Percentiles rank a stretch among this genome's conserved stretches.
phyloP scores from a whole-genome alignment of 2,113 vertebrate species.

The Gavia stellata region DNA sequence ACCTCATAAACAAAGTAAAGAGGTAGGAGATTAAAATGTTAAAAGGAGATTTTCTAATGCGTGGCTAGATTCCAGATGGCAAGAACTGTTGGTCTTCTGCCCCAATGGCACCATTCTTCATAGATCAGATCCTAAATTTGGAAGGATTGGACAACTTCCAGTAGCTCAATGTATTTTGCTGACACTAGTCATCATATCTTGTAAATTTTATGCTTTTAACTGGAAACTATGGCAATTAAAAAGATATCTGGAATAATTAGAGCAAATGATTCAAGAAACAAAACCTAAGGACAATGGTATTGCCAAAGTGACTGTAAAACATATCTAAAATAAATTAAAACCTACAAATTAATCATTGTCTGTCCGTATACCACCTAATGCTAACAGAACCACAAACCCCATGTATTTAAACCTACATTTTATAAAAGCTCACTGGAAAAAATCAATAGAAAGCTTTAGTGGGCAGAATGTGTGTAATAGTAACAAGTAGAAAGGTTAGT shows the following conservation, averaged over 20 bases:
- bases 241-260: background rate
- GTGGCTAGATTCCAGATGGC: background rate
- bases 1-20: background rate
- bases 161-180: background rate
- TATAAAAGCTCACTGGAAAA: conserved; percentile 68
- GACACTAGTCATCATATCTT: background rate
- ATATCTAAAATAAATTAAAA: conserved; percentile 39
- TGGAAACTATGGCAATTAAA: background rate
- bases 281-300: background rate
- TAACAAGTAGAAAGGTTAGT: conserved; percentile 89
- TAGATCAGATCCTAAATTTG: background rate
- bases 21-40: background rate
- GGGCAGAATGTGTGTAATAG: conserved; percentile 85
- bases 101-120: background rate
- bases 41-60: background rate
- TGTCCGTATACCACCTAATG: background rate
- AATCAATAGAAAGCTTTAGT: conserved; percentile 90
- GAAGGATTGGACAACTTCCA: background rate
- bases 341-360: conserved; percentile 62
- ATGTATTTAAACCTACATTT: conserved; percentile 73
- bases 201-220: background rate
- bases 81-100: background rate
- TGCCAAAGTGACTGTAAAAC: background rate
- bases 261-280: background rate
- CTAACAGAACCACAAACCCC: conserved; percentile 37